These are phyloP conservation scores for Coptodon rendalli DNA, from an alignment of 2,113 vertebrate species.

Conservation along the genomic window DNA sequence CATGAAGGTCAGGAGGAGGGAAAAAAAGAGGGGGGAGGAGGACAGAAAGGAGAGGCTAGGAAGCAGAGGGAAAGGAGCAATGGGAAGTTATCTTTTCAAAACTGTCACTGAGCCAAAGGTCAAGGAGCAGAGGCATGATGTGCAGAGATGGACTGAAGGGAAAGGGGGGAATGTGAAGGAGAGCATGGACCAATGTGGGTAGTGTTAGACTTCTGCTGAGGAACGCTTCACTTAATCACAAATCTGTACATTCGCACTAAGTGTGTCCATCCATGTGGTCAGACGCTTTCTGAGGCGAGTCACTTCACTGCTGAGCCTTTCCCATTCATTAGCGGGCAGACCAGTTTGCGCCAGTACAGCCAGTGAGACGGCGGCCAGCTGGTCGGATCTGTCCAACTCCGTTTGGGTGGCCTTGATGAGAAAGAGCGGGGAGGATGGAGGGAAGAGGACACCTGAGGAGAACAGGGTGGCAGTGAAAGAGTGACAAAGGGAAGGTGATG, in stretches of 20 bases:
- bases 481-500: neutral
- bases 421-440: constrained; percentile 30
- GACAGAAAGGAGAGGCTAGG: neutral
- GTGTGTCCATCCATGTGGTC: neutral
- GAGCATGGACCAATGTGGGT: neutral
- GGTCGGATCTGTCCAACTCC: neutral
- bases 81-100: neutral
- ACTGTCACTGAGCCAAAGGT: neutral
- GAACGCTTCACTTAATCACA: neutral
- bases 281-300: neutral
- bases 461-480: neutral
- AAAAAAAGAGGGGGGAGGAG: neutral
- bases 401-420: constrained; percentile 15
- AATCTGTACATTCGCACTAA: neutral
- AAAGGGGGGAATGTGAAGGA: neutral
- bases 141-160: neutral
- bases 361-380: neutral
- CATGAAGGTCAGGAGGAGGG: neutral
- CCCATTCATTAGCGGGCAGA: neutral
- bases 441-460: constrained; percentile 43
- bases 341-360: neutral
- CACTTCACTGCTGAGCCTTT: neutral
- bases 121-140: neutral
- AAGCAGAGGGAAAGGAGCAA: neutral
- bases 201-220: neutral